phyloP scores from a whole-genome alignment of 2,113 vertebrate genomes.

The Tautogolabrus adspersus region DNA sequence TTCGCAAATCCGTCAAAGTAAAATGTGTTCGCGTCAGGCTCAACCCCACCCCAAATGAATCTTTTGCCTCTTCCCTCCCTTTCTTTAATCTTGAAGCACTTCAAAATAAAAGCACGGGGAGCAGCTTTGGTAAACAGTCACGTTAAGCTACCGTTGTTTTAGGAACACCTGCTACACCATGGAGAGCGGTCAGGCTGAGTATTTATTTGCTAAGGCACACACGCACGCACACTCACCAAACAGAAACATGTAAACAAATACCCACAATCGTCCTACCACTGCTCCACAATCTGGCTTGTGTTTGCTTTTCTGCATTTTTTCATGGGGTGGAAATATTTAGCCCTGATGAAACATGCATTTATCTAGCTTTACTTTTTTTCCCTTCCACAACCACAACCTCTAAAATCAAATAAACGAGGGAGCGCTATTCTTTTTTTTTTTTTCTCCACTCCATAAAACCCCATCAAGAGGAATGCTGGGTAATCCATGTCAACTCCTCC shows the following conservation, averaged over 20 bases:
- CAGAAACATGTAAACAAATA: conserved; percentile 80
- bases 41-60: conserved; percentile 4
- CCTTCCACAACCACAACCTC: conserved; percentile 70
- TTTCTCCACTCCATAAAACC: conserved; percentile 75
- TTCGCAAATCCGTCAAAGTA: conserved; percentile 63
- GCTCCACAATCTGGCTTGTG: conserved; percentile 81
- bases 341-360: conserved; percentile 83
- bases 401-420: conserved; percentile 83
- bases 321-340: conserved; percentile 81
- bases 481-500: conserved; percentile 77
- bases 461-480: conserved; percentile 79
- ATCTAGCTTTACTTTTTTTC: conserved; percentile 62
- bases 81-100: conserved; percentile 61
- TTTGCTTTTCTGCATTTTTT: conserved; percentile 79
- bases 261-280: conserved; percentile 74
- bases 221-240: conserved; percentile 20
- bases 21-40: conserved; percentile 53
- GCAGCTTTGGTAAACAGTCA: conserved; percentile 66
- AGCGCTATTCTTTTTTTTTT: conserved; percentile 67
- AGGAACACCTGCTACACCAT: conserved; percentile 78
- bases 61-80: conserved; percentile 28
- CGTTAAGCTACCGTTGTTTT: conserved; percentile 65
- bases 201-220: conserved; percentile 69
- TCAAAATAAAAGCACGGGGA: conserved; percentile 49
- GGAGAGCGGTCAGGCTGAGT: conserved; percentile 63